Evolutionary conservation across 2,888 invertebrate species (phyloP).

Genomic region (Augochlorella aurata): DNA sequence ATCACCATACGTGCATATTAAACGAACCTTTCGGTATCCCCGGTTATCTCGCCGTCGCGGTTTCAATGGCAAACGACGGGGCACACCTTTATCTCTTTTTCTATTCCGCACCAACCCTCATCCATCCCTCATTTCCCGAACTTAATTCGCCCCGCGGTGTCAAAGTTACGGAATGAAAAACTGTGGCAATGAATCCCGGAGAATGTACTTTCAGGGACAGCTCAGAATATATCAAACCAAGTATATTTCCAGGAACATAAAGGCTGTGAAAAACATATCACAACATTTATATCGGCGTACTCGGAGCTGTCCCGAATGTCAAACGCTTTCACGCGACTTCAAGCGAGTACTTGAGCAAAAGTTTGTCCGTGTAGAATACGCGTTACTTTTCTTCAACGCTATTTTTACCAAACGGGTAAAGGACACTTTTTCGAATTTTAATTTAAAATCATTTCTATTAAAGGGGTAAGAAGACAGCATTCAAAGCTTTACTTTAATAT

Average conservation of each 20-base stretch:
- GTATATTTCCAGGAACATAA: neutral
- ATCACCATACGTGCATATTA: slow-evolving; percentile 11
- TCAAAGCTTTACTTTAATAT: too few relatives aligned
- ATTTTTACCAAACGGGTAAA: too few relatives aligned
- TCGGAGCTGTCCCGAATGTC: neutral
- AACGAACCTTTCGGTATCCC: neutral
- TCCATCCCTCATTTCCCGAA: neutral
- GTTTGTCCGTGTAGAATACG: neutral
- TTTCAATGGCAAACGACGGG: neutral
- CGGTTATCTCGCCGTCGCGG: too few relatives aligned
- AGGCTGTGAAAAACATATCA: neutral
- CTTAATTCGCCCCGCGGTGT: neutral
- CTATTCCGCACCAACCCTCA: too few relatives aligned
- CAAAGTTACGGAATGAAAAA: neutral
- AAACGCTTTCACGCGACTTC: neutral
- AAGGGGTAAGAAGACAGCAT: too few relatives aligned
- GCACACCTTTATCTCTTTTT: neutral
- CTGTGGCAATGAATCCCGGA: neutral
- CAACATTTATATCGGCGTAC: neutral
- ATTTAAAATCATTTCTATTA: too few relatives aligned
- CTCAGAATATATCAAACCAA: neutral
- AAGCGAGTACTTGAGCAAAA: neutral
- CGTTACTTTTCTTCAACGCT: neutral
- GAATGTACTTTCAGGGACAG: neutral
- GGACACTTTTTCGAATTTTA: too few relatives aligned